phyloP scores from a whole-genome alignment of 2,888 invertebrate species.

The Cremastobaeus sp. region DNA sequence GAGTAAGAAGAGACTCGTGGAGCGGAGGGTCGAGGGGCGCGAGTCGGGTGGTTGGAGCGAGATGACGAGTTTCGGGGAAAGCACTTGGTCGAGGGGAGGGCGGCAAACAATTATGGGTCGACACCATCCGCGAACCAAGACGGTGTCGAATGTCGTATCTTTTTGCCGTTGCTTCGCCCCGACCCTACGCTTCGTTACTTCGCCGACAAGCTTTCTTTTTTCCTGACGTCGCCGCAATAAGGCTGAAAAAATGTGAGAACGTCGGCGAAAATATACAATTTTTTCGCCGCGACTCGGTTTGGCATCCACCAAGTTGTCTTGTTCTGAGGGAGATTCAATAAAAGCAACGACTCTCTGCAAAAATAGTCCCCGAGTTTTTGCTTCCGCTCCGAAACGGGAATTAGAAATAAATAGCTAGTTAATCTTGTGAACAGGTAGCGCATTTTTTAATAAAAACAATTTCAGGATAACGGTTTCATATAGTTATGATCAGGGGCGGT shows the following conservation, averaged over 20 bases:
- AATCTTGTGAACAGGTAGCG: no score
- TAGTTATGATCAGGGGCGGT: no score
- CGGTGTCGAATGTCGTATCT: constrained; percentile 58
- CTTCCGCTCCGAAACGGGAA: no score
- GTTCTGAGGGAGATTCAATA: constrained; percentile 2
- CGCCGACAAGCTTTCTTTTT: constrained; percentile 18
- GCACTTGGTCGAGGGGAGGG: constrained; percentile 7
- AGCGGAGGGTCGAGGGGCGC: constrained; percentile 20
- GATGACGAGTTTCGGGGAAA: neutral
- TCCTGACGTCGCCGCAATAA: constrained; percentile 36
- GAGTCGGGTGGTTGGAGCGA: neutral
- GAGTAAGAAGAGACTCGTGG: constrained; percentile 58
- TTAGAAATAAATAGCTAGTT: no score
- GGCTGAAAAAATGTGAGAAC: constrained; percentile 39
- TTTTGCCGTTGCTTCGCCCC: constrained; percentile 32
- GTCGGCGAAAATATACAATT: constrained; percentile 26
- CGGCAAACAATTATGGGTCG: constrained; percentile 69
- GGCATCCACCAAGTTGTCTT: neutral
- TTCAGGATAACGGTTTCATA: no score
- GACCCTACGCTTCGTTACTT: constrained; percentile 48
- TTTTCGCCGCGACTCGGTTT: neutral
- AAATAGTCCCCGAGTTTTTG: no score
- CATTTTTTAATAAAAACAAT: no score
- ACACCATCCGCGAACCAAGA: constrained; percentile 60
- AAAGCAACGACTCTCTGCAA: neutral